Evolutionary conservation across 1,140 invertebrate species (phyloP), one percentile per base, ranked within the genome.

Genomic region (Pachypsylla venusta): DNA sequence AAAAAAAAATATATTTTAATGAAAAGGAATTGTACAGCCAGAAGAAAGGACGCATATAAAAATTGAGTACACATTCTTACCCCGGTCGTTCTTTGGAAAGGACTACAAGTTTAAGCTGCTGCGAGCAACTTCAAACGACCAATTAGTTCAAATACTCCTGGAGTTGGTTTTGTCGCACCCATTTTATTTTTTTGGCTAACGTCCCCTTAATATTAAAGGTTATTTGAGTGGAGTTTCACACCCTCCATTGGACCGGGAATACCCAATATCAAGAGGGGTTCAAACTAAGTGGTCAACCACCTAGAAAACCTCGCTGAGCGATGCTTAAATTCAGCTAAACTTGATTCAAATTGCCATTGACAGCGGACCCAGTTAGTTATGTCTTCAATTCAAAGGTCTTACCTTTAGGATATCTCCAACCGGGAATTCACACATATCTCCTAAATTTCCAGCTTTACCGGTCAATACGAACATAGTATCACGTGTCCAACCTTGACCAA

Each of bases 401-500:
- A 78, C 73, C 61, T 65, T 57, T 61, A 70, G 71, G 56, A 70
- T 67, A 1, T 66, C 58, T 2, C 67, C 68, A 20, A 69, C 68
- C 25, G 70, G 71, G 55, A 69, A 72, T 58, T 77, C 69, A 60
- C 78, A 79, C n/a, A 67, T 53, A 1, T 63, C 63, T n/a, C 79
- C 78, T 56, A 71, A 74, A 2, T 71, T 60, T 25, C 75, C 74
- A 0, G 63, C 60, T 35, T 76, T 70, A 26, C 79, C 73, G 0
- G 86, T 89, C 65, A 91, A 86, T 0, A 81, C 77, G 40, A 92
- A 78, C 13, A 79, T 69, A 0, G 86, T 86, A 54, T 77, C 68
- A 1, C 77, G 66, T 0, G 77, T 80, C 53, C 90, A 74, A 16
- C 81, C 81, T 25, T 68, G 69, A 1, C 87, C 88, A 69, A 89